Percentiles rank a stretch among this genome's conserved stretches.
phyloP scores from a whole-genome alignment of 1,140 invertebrate genomes.

The Cherax quadricarinatus region DNA sequence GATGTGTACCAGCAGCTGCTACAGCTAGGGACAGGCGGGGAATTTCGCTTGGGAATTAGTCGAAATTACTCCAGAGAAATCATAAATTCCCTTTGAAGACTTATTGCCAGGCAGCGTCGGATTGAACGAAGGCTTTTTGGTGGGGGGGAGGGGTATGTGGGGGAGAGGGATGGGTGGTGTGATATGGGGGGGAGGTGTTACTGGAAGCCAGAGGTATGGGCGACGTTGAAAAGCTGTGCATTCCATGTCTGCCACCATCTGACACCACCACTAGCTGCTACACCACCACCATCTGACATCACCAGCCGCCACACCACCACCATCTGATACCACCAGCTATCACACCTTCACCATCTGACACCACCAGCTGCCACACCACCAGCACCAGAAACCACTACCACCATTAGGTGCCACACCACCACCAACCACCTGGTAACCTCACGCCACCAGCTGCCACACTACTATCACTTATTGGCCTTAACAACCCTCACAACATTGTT shows the following conservation, averaged over 20 bases:
- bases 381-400: no score
- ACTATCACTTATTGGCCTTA: no score
- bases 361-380: no score
- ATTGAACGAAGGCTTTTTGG: slow-evolving; percentile 31
- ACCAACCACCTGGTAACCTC: no score
- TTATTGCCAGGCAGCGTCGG: slow-evolving; percentile 42
- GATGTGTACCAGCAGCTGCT: neutral
- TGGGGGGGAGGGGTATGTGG: neutral
- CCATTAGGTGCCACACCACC: no score
- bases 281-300: neutral
- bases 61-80: slow-evolving; percentile 56
- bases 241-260: neutral
- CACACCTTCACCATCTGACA: no score
- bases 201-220: neutral
- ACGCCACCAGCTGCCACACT: no score
- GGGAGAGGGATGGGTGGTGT: neutral
- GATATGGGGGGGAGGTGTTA: neutral
- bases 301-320: neutral
- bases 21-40: neutral
- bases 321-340: neutral
- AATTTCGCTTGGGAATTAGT: slow-evolving; percentile 25
- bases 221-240: neutral
- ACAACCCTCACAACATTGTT: no score
- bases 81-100: slow-evolving; percentile 56
- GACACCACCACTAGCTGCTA: neutral